phyloP scores from a whole-genome alignment of 2,797 vertebrate genomes.

The Spea hammondii region DNA sequence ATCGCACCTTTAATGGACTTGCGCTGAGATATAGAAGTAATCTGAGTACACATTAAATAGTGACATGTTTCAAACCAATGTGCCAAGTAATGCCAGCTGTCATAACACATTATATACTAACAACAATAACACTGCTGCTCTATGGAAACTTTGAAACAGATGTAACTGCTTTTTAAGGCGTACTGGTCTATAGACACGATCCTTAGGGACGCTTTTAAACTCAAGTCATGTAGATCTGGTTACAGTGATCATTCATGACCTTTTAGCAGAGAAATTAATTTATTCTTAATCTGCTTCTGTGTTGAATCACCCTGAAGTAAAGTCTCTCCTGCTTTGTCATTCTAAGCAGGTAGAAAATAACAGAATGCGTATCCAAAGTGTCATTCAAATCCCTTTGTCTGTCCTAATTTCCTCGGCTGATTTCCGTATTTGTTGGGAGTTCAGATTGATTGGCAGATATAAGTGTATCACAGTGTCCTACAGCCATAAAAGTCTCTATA shows the following conservation, averaged over 20 bases:
- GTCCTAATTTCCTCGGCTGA: too few species aligned
- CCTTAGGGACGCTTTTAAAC: slow-evolving; percentile 55
- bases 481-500: too few species aligned
- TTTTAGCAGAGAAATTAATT: slow-evolving; percentile 32
- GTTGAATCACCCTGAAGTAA: neutral
- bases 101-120: slow-evolving; percentile 55
- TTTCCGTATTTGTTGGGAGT: too few species aligned
- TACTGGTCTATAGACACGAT: slow-evolving; percentile 51
- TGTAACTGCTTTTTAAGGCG: slow-evolving; percentile 34
- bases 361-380: neutral
- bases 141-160: slow-evolving; percentile 51
- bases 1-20: slow-evolving; percentile 7
- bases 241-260: slow-evolving; percentile 19
- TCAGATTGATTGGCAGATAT: too few species aligned
- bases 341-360: slow-evolving; percentile 2
- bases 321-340: neutral
- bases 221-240: slow-evolving; percentile 20
- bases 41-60: slow-evolving; percentile 3
- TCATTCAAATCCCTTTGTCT: too few species aligned
- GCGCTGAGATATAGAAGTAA: neutral
- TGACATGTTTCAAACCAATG: slow-evolving; percentile 17
- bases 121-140: slow-evolving; percentile 54
- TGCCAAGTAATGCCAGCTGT: slow-evolving; percentile 58
- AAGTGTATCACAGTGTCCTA: too few species aligned
- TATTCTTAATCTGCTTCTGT: slow-evolving; percentile 18